Evolutionary conservation across 1,140 invertebrate species (phyloP).

Genomic region (Capitella teleta): DNA sequence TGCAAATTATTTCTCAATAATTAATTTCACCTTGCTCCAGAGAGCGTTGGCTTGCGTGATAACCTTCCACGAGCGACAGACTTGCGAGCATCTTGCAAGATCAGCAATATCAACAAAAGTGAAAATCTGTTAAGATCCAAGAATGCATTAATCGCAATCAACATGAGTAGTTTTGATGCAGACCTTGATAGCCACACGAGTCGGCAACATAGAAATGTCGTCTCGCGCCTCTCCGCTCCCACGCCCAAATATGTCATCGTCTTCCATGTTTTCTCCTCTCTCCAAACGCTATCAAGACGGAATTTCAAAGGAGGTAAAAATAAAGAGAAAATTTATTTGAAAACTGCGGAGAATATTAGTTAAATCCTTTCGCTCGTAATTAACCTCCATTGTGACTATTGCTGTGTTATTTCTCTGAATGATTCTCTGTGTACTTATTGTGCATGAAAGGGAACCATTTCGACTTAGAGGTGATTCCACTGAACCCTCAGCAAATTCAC

Average conservation of each 20-base stretch:
- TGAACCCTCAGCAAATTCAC: too few species aligned
- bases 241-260: conserved; percentile 35
- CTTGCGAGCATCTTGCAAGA: conserved; percentile 35
- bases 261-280: too few species aligned
- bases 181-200: conserved; percentile 33
- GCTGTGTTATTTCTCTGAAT: too few species aligned
- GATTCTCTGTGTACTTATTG: too few species aligned
- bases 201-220: conserved; percentile 32
- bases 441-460: too few species aligned
- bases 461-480: too few species aligned
- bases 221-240: conserved; percentile 38
- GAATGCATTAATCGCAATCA: background rate
- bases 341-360: too few species aligned
- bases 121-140: conserved; percentile 27
- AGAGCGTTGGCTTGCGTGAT: conserved; percentile 30
- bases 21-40: conserved; percentile 28
- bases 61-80: conserved; percentile 43
- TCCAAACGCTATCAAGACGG: too few species aligned
- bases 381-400: too few species aligned
- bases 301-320: too few species aligned
- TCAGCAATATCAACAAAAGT: conserved; percentile 37
- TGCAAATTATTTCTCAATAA: background rate
- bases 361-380: too few species aligned
- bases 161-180: background rate
- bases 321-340: too few species aligned